Conservation (phyloP, 2,797 vertebrate species). For the Brotula barbata region DNA sequence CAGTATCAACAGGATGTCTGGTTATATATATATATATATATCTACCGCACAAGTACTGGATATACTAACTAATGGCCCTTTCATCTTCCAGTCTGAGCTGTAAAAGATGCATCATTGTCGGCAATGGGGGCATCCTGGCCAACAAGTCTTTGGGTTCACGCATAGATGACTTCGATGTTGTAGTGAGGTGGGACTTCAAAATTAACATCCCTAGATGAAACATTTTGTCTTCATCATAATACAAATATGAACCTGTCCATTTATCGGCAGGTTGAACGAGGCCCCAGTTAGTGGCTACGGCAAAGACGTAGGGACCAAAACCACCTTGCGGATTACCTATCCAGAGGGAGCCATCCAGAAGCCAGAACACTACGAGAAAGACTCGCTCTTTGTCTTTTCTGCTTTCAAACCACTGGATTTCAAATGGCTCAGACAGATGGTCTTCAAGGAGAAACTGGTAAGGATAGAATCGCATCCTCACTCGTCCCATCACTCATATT, state of each 20-base stretch:
- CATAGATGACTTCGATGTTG: constrained; percentile 93
- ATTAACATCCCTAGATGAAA: too few species aligned
- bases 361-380: constrained; percentile 88
- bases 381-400: constrained; percentile 94
- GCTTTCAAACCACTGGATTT: constrained; percentile 98
- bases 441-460: constrained; percentile 95
- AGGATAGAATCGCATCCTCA: constrained; percentile 50
- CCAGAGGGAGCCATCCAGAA: constrained; percentile 97
- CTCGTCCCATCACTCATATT: background rate
- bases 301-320: constrained; percentile 95
- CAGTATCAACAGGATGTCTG: background rate
- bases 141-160: constrained; percentile 94
- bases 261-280: constrained; percentile 88
- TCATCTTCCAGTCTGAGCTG: constrained; percentile 83
- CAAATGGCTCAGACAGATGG: constrained; percentile 96
- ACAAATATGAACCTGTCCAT: too few species aligned
- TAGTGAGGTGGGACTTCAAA: constrained; percentile 86
- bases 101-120: constrained; percentile 93
- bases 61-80: constrained; percentile 14
- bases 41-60: background rate
- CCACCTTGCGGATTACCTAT: constrained; percentile 96
- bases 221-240: too few species aligned
- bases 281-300: constrained; percentile 89
- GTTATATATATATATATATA: background rate
- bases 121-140: constrained; percentile 93